Evolutionary conservation across 2,888 invertebrate genomes (phyloP), one percentile per base, ranked within the genome.

Genomic region (Macropis europaea): DNA sequence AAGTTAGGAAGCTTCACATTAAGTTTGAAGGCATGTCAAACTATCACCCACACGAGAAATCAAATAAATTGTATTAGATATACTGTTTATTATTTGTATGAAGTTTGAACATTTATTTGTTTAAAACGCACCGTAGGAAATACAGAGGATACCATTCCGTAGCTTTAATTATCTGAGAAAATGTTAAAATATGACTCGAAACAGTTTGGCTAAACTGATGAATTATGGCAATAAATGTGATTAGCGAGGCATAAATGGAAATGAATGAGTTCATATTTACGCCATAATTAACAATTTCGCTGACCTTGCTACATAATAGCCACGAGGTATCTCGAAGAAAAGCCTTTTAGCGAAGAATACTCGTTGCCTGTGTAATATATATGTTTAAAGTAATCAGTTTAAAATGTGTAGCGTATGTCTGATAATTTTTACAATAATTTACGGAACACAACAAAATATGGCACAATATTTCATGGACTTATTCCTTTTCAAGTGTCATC

Each of bases 151-250:
- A n/a, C n/a, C n/a, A n/a, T n/a, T n/a, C n/a, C n/a, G n/a, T n/a
- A n/a, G n/a, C n/a, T n/a, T n/a, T n/a, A n/a, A n/a, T n/a, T n/a
- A n/a, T n/a, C n/a, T n/a, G 11, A 22, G 13, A 3, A 40, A 40
- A 30, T 26, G 17, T 19, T 11, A 24, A 45, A 36, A 36, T 45
- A 47, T 22, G 9, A 13, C 30, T 26, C 11, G 19, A 5, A 30
- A 53, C 6, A 4, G n/a, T 42, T 40, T 11, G 5, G 15, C 4
- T 24, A 34, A 13, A 13, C 32, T 15, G 11, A 19, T 26, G 17
- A 63, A 63, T 38, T 19, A 38, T 24, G 11, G 5, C 57, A 28
- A 48, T 30, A 9, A 53, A 43, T 24, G 17, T n/a, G n/a, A 17
- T 38, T 48, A 40, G 11, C 38, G 22, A 26, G 38, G 6, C 17